Conservation (phyloP, 2,113 vertebrate genomes). For the Eidolon helvum region DNA sequence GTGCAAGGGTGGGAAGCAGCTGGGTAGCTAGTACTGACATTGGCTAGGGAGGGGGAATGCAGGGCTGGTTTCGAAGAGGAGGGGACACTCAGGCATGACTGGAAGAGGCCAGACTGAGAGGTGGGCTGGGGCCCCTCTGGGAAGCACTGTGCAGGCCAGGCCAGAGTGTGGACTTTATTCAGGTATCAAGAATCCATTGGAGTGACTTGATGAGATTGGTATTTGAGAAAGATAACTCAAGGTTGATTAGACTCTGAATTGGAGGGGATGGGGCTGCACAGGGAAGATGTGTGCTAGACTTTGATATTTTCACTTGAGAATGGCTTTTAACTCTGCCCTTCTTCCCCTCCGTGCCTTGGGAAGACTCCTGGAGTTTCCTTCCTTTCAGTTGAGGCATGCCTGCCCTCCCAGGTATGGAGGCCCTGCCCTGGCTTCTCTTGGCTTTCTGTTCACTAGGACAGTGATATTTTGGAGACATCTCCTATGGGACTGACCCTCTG, state of each 20-base stretch:
- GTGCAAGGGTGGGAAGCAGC: neutral
- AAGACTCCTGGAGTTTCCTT: neutral
- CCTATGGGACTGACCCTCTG: neutral
- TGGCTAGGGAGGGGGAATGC: neutral
- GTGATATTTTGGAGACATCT: neutral
- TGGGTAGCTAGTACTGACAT: neutral
- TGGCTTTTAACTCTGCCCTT: neutral
- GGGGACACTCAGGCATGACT: neutral
- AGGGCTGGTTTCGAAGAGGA: neutral
- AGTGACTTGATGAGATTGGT: neutral
- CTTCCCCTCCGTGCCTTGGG: neutral
- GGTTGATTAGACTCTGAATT: neutral
- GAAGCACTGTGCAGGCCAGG: neutral
- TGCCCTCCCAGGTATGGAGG: neutral
- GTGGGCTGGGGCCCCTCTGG: neutral
- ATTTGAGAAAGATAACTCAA: constrained; percentile 7
- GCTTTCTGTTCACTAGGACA: neutral
- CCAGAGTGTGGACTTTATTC: neutral
- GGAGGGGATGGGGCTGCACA: neutral
- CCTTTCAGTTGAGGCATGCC: neutral
- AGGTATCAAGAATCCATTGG: neutral
- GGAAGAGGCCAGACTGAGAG: neutral
- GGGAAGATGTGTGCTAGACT: neutral
- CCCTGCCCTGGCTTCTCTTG: neutral
- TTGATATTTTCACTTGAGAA: neutral